Percentiles rank a stretch among this genome's conserved stretches.
Conservation (phyloP, 2,113 vertebrate species). For the Ifrita kowaldi region DNA sequence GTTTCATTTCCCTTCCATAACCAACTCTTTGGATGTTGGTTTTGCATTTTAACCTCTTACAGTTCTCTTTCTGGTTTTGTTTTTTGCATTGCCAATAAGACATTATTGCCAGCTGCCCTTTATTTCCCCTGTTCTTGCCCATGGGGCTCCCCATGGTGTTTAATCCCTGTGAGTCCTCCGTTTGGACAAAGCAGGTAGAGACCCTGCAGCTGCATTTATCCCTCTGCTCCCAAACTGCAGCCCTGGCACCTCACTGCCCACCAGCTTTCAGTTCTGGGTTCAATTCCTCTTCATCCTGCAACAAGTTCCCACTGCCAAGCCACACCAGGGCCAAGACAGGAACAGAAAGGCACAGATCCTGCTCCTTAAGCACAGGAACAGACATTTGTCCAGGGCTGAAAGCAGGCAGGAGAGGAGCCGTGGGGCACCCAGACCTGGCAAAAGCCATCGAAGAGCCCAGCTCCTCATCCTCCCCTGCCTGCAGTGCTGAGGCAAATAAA, state of each 20-base stretch:
- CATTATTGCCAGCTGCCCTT: background rate
- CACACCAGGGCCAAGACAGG: background rate
- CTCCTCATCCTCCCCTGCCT: background rate
- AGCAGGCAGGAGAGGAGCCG: background rate
- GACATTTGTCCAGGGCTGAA: background rate
- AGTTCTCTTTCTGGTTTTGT: background rate
- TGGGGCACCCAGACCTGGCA: background rate
- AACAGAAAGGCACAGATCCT: background rate
- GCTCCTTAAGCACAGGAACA: rapidly evolving
- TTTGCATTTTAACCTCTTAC: background rate
- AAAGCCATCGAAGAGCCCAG: background rate
- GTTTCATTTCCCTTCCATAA: background rate
- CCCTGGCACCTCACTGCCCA: background rate
- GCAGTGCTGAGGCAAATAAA: background rate
- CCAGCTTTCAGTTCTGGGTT: background rate
- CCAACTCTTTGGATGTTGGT: background rate
- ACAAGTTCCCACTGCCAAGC: background rate
- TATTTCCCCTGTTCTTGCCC: background rate
- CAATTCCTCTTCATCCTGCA: background rate
- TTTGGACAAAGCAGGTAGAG: background rate
- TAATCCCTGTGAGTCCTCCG: background rate
- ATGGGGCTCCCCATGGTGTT: background rate
- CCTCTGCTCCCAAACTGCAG: background rate
- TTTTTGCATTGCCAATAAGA: background rate
- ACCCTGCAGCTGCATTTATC: background rate